phyloP scores from a whole-genome alignment of 2,797 vertebrate genomes.

The Amphiprion clarkii region DNA sequence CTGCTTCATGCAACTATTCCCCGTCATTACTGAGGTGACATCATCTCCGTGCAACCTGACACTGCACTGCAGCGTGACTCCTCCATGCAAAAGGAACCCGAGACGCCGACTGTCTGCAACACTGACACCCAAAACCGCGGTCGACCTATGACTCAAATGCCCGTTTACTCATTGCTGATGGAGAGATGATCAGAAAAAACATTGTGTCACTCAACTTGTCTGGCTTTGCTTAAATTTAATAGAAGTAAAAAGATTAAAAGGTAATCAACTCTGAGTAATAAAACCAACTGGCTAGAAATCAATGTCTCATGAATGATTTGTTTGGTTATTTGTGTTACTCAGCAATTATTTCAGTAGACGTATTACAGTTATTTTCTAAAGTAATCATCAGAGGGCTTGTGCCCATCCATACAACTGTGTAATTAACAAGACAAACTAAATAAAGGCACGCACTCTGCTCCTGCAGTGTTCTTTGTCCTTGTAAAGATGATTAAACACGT shows the following conservation, averaged over 20 bases:
- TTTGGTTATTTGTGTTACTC: neutral
- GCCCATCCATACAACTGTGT: neutral
- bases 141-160: constrained; percentile 30
- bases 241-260: constrained; percentile 5
- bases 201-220: neutral
- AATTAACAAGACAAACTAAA: neutral
- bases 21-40: constrained; percentile 30
- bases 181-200: neutral
- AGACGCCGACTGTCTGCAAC: constrained; percentile 10
- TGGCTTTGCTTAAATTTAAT: constrained; percentile 5
- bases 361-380: neutral
- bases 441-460: neutral
- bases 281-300: neutral
- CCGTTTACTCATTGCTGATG: constrained; percentile 15
- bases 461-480: neutral
- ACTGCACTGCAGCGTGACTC: constrained; percentile 7
- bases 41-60: constrained; percentile 36
- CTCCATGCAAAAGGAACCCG: constrained; percentile 35
- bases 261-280: neutral
- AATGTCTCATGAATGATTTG: neutral
- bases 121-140: constrained; percentile 28
- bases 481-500: neutral
- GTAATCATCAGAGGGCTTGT: neutral
- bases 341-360: neutral
- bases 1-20: neutral